These are phyloP conservation scores for Amblyjoppa fuscipennis DNA, from an alignment of 2,888 invertebrate species.

Conservation along the genomic window DNA sequence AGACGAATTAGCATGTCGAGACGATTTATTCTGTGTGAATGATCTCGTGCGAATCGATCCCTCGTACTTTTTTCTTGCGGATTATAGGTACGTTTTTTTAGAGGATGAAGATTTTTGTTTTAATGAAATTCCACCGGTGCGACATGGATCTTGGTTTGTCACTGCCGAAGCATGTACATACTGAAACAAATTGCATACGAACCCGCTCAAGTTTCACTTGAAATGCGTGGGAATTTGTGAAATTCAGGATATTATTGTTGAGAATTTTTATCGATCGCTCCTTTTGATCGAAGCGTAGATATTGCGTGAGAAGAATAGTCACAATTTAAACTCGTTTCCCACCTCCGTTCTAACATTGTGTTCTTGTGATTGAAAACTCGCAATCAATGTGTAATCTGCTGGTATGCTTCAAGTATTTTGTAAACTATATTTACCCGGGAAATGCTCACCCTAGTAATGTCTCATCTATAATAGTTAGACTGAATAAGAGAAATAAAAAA, in stretches of 20 bases:
- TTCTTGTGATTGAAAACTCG: not conserved
- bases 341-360: not conserved
- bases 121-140: constrained; percentile 11
- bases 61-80: not conserved
- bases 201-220: constrained; percentile 10
- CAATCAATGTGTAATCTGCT: not conserved
- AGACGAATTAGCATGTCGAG: constrained; percentile 19
- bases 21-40: constrained; percentile 22
- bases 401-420: constrained; percentile 20
- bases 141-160: not conserved
- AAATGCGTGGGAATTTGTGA: constrained; percentile 1
- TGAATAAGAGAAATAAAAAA: constrained; percentile 25
- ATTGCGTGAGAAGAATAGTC: not conserved
- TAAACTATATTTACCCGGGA: constrained; percentile 8
- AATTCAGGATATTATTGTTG: not conserved
- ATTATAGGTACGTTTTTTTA: not conserved
- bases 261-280: constrained; percentile 1
- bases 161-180: constrained; percentile 4
- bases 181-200: not conserved
- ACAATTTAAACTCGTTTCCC: not conserved
- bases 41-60: not conserved
- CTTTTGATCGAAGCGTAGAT: not conserved
- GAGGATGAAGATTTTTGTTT: not conserved
- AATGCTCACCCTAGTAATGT: constrained; percentile 17
- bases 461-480: constrained; percentile 12